Evolutionary conservation across 92 coral and sea anemone genomes (phyloP), one percentile per base, ranked within the genome.

Genomic region (Phenganax marumi): DNA sequence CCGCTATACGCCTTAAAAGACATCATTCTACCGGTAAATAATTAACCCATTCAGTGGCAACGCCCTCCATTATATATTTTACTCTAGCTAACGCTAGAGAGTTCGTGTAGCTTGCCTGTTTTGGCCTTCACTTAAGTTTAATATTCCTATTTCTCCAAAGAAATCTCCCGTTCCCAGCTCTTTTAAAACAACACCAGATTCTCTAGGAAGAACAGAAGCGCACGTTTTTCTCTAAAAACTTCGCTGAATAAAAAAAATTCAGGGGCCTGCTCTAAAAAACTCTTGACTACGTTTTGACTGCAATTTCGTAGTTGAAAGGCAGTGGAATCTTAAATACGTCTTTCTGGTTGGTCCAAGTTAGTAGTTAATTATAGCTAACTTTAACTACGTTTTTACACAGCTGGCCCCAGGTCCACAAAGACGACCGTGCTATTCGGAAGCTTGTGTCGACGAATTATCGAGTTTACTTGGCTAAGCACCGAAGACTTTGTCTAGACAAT

Each of bases 1-100:
- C 98, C 46, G 98, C 98, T 50, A 97, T 94, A 26, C 98, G 94
- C 69, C 98, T 94, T 85, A 17, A 3, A 62, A 62, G 22, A 62
- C 9, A 62, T 49, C 86, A 33, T 33, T 33, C 43, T 33, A 33
- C 43, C 43, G 43, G 2, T 33, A 33, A 33, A 33, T 33, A 33
- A 1, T 33, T 33, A 33, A 33, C 43, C 43, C 43, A 33, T 33
- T 33, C 3, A 33, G 3, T 33, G 43, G 43, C 43, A 33, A 33
- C 5, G 43, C 43, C 2, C 43, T 33, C 43, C 43, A 33, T 33
- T 2, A 33, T 33, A 33, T 5, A 33, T 33, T 33, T 33, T 33
- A 2, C 43, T 33, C 43, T 33, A 33, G 3, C 43, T 33, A 1
- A 33, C 43, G 43, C 43, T 33, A 33, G 43, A 33, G 43, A 33